phyloP scores from a whole-genome alignment of 2,113 vertebrate species.

The Gnathonemus longibarbis region DNA sequence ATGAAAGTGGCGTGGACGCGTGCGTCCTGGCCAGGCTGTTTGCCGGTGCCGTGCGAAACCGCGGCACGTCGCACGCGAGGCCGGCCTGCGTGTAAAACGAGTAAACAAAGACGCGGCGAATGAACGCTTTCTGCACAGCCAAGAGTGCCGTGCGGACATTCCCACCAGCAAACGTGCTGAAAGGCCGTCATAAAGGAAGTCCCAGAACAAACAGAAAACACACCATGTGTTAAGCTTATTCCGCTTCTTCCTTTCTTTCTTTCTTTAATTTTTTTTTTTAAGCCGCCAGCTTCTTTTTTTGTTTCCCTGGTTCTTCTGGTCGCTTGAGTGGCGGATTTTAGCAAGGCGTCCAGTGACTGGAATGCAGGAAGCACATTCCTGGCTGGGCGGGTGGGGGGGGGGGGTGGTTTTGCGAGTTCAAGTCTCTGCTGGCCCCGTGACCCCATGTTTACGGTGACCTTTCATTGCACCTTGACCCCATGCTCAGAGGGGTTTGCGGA shows the following conservation, averaged over 20 bases:
- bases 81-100: neutral
- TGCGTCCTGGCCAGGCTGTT: too few species aligned
- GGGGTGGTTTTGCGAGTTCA: neutral
- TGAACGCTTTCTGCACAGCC: too few species aligned
- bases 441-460: neutral
- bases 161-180: neutral
- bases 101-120: neutral
- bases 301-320: neutral
- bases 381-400: neutral
- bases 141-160: neutral
- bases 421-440: neutral
- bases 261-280: neutral
- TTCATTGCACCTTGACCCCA: neutral
- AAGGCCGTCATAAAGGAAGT: neutral
- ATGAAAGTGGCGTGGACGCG: neutral
- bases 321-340: neutral
- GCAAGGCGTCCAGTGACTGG: neutral
- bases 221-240: neutral
- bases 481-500: neutral
- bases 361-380: slow-evolving; percentile 6
- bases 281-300: neutral
- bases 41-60: too few species aligned
- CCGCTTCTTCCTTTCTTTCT: neutral
- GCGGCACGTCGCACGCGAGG: too few species aligned
- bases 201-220: neutral